Conservation (phyloP, 2,888 invertebrate genomes). For the Ophioninae sp. region DNA sequence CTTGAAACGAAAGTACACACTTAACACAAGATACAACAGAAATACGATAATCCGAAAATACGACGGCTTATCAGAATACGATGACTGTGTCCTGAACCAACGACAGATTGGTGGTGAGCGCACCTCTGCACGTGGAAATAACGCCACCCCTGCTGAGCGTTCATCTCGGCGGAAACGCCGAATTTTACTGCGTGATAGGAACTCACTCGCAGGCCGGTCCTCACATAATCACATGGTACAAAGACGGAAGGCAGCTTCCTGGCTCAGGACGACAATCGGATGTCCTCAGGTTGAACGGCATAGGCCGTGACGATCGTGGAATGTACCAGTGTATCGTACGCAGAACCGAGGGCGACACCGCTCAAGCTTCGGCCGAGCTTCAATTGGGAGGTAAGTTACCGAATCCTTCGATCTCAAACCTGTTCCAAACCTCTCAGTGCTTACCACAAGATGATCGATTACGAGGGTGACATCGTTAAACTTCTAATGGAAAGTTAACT, state of each 20-base stretch:
- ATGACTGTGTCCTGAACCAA: background rate
- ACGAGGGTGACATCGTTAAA: background rate
- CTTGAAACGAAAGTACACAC: too few relatives aligned
- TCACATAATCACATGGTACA: constrained; percentile 86
- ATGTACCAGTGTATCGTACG: constrained; percentile 90
- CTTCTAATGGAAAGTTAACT: background rate
- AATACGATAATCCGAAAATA: too few relatives aligned
- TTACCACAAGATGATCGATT: background rate
- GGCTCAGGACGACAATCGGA: constrained; percentile 86
- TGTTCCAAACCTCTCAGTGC: background rate
- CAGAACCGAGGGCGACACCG: constrained; percentile 88
- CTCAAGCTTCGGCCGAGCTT: constrained; percentile 89
- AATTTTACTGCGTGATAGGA: constrained; percentile 83
- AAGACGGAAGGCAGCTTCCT: constrained; percentile 86
- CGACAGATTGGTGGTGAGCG: constrained; percentile 84
- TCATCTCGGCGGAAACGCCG: constrained; percentile 89
- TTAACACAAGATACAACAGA: too few relatives aligned
- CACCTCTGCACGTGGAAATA: constrained; percentile 86
- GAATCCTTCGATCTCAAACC: background rate
- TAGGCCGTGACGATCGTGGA: constrained; percentile 88
- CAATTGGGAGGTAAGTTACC: constrained; percentile 85
- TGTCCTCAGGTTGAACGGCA: constrained; percentile 85
- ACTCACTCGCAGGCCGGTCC: constrained; percentile 81
- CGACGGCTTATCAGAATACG: background rate
- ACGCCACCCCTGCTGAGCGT: constrained; percentile 86